phyloP scores from a whole-genome alignment of 2,888 invertebrate genomes.

The Masnerella sp. region DNA sequence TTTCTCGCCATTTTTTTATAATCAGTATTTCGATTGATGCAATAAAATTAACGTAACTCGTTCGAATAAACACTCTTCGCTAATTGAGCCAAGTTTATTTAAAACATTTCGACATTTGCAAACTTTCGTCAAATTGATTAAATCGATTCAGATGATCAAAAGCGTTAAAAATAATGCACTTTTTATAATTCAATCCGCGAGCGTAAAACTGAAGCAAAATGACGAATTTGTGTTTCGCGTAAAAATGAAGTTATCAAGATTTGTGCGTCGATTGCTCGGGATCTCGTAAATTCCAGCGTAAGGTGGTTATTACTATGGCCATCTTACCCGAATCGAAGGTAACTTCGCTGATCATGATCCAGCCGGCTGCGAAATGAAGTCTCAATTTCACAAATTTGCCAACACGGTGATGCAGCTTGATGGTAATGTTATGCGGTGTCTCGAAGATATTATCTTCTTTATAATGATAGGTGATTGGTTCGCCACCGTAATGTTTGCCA shows the following conservation, averaged over 20 bases:
- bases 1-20: slow-evolving; percentile 6
- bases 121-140: too few species aligned
- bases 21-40: not conserved
- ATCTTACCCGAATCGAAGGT: slow-evolving; percentile 88
- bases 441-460: slow-evolving; percentile 89
- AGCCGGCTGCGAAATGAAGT: slow-evolving; percentile 87
- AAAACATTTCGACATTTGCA: too few species aligned
- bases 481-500: slow-evolving; percentile 86
- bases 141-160: too few species aligned
- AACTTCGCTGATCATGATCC: slow-evolving; percentile 94
- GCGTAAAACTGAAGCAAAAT: too few species aligned
- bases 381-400: slow-evolving; percentile 89
- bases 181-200: too few species aligned
- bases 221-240: too few species aligned
- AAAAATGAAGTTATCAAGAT: not conserved
- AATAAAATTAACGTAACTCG: not conserved
- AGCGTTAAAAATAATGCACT: too few species aligned
- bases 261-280: slow-evolving; percentile 4
- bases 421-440: slow-evolving; percentile 88
- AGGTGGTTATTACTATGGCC: slow-evolving; percentile 11
- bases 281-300: slow-evolving; percentile 15
- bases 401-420: slow-evolving; percentile 88
- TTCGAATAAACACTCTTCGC: not conserved
- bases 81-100: too few species aligned
- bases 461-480: slow-evolving; percentile 85